Evolutionary conservation across 2,888 invertebrate genomes (phyloP).

Genomic region (Pristionchus exspectatus): DNA sequence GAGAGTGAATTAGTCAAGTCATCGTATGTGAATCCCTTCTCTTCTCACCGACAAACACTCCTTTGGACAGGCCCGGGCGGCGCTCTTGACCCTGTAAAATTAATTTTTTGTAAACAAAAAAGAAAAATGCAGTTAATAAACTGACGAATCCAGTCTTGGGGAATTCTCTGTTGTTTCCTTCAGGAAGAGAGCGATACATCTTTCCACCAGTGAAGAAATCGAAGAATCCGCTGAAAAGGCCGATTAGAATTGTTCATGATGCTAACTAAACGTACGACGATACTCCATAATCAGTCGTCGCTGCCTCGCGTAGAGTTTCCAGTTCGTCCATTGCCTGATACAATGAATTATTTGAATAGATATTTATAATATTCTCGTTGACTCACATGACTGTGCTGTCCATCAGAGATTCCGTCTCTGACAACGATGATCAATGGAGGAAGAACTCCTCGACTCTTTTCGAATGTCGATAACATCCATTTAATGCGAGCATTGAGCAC

Average conservation of each 20-base stretch:
- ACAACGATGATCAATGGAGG: slow-evolving; percentile 62
- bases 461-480: slow-evolving; percentile 59
- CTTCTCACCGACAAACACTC: not conserved
- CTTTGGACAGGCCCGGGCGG: not conserved
- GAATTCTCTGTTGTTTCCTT: not conserved
- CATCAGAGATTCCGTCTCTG: slow-evolving; percentile 67
- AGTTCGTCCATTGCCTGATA: slow-evolving; percentile 58
- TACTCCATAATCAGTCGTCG: slow-evolving; percentile 53
- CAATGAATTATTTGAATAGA: not conserved
- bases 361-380: not conserved
- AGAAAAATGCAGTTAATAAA: not conserved
- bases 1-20: not conserved
- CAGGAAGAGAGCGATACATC: not conserved
- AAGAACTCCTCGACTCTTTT: not conserved
- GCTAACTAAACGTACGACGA: not conserved
- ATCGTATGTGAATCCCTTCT: not conserved
- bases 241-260: not conserved
- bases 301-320: slow-evolving; percentile 57
- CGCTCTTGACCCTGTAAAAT: slow-evolving; percentile 37
- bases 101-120: not conserved
- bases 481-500: slow-evolving; percentile 59
- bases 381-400: slow-evolving; percentile 63
- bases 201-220: slow-evolving; percentile 29
- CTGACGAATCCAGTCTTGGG: not conserved
- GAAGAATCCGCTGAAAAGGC: not conserved